Percentiles rank a stretch among this genome's conserved stretches.
Evolutionary conservation across 2,113 vertebrate species (phyloP).

Genomic region (Holacanthus passer): DNA sequence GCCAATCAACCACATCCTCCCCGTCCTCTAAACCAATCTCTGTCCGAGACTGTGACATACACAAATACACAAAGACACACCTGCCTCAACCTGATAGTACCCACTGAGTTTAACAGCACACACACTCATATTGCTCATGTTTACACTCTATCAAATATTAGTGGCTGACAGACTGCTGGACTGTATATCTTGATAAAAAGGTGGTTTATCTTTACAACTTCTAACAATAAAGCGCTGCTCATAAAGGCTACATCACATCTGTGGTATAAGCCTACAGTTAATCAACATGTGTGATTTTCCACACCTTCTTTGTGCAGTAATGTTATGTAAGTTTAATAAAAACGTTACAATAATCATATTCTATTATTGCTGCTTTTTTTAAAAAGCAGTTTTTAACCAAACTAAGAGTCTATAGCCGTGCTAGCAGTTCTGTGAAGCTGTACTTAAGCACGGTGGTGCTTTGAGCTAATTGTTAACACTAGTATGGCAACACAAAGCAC

Average conservation of each 20-base stretch:
- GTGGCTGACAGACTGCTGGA: not conserved
- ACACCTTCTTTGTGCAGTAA: not conserved
- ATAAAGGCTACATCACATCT: slow-evolving; percentile 43
- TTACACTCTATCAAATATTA: slow-evolving; percentile 44
- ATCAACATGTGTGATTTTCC: not conserved
- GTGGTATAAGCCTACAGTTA: not conserved
- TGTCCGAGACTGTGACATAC: slow-evolving; percentile 14
- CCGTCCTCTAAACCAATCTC: slow-evolving; percentile 30
- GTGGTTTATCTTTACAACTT: slow-evolving; percentile 60
- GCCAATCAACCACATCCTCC: slow-evolving; percentile 45
- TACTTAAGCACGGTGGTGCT: not conserved
- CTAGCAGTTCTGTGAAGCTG: not conserved
- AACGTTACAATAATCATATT: too few relatives aligned
- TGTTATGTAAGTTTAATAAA: too few relatives aligned
- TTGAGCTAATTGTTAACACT: not conserved
- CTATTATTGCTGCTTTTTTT: too few relatives aligned
- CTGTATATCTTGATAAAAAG: slow-evolving; percentile 23
- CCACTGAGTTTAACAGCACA: not conserved
- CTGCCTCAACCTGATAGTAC: not conserved
- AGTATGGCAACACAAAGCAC: not conserved
- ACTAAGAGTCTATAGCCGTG: not conserved
- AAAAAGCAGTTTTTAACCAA: not conserved
- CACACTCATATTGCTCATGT: not conserved
- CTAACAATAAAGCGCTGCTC: slow-evolving; percentile 37
- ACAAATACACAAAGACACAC: slow-evolving; percentile 1